These are phyloP conservation scores for Cebidichthys violaceus DNA, from an alignment of 2,113 vertebrate species.

Conservation along the genomic window DNA sequence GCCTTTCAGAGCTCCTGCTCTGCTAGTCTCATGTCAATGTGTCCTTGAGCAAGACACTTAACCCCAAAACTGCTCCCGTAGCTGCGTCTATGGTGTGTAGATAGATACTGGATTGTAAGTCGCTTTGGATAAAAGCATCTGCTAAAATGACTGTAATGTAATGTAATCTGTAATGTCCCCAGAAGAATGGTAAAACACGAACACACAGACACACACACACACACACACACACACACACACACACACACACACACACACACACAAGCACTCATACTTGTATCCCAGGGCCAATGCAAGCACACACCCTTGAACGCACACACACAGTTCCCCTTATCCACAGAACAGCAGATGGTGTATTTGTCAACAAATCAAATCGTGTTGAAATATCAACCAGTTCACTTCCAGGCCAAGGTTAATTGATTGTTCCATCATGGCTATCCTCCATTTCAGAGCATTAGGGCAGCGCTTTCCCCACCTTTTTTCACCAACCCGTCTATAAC, in stretches of 20 bases:
- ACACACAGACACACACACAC: no score
- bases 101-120: no score
- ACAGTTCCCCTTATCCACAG: slow-evolving; percentile 38
- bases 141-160: no score
- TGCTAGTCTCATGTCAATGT: no score
- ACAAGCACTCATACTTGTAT: background rate
- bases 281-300: background rate
- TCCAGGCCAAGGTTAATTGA: slow-evolving; percentile 78
- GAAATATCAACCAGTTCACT: slow-evolving; percentile 73
- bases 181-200: background rate
- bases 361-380: slow-evolving; percentile 76
- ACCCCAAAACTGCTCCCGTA: no score
- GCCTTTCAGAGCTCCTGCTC: no score
- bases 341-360: slow-evolving; percentile 70
- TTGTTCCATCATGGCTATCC: slow-evolving; percentile 71
- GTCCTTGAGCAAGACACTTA: no score
- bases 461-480: slow-evolving; percentile 44
- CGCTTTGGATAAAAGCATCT: no score
- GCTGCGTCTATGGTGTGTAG: no score
- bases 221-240: background rate
- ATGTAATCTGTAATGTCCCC: no score
- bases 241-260: slow-evolving; percentile 10
- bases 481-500: slow-evolving; percentile 37
- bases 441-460: slow-evolving; percentile 67
- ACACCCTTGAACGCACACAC: slow-evolving; percentile 2